phyloP scores from a whole-genome alignment of 2,797 vertebrate species.

The Anguilla obscura region DNA sequence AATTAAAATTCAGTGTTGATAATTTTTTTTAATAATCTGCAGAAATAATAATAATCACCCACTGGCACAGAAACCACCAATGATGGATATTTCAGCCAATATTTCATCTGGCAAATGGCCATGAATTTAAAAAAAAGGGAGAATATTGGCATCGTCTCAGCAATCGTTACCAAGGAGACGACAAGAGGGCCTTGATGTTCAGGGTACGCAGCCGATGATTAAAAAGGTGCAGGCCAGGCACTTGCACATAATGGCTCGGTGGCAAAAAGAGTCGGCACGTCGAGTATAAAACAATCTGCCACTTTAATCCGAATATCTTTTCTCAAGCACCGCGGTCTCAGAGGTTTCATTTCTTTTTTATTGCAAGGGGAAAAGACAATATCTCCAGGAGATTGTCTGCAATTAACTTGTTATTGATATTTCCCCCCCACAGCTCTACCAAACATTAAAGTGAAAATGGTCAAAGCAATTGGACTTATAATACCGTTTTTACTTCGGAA shows the following conservation, averaged over 20 bases:
- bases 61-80: not conserved
- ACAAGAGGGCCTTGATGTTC: not conserved
- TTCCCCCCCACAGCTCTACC: not conserved
- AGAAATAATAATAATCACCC: not conserved
- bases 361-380: constrained; percentile 14
- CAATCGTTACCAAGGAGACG: constrained; percentile 8
- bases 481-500: not conserved
- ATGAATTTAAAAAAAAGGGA: not conserved
- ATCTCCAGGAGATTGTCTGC: constrained; percentile 10
- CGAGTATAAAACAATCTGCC: not conserved
- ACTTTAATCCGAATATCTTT: constrained; percentile 5
- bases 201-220: not conserved
- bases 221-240: not conserved
- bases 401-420: constrained; percentile 17
- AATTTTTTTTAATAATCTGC: not conserved
- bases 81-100: not conserved
- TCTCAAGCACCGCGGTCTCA: not conserved
- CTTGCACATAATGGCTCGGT: not conserved
- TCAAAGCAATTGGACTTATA: not conserved
- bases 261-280: not conserved
- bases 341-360: constrained; percentile 24
- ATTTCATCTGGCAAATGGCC: not conserved
- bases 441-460: constrained; percentile 5
- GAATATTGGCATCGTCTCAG: not conserved
- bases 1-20: not conserved